These are phyloP conservation scores for Neodiprion pinetum DNA, from an alignment of 1,140 invertebrate species.

Conservation along the genomic window DNA sequence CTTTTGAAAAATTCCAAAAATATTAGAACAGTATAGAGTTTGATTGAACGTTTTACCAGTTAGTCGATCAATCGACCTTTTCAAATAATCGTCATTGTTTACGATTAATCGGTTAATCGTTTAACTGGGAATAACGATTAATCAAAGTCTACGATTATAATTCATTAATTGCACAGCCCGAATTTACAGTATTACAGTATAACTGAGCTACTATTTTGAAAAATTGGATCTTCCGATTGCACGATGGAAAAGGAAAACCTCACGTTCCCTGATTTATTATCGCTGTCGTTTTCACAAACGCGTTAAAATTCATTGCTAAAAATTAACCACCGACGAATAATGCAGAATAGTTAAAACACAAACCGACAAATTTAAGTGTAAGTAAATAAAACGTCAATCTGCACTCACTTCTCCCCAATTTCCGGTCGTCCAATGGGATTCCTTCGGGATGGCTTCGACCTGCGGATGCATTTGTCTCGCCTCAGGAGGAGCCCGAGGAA, in stretches of 20 bases:
- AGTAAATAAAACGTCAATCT: background rate
- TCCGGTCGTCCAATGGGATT: constrained; percentile 46
- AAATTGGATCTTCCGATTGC: background rate
- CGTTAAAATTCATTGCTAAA: background rate
- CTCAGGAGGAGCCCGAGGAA: constrained; percentile 33
- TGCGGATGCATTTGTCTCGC: constrained; percentile 46
- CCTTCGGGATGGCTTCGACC: constrained; percentile 33
- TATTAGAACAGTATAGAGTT: too few relatives aligned
- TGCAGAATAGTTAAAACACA: background rate
- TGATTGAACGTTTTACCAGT: too few relatives aligned
- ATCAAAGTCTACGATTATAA: too few relatives aligned
- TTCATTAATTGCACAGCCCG: too few relatives aligned
- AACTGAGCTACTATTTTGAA: too few relatives aligned
- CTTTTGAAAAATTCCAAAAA: too few relatives aligned
- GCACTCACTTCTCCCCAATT: constrained; percentile 47
- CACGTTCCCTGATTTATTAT: background rate
- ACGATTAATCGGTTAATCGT: too few relatives aligned
- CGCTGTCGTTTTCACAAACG: background rate
- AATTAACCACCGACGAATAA: background rate
- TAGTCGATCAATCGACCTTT: too few relatives aligned
- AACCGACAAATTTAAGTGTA: background rate
- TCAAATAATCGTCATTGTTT: too few relatives aligned
- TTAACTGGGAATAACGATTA: too few relatives aligned
- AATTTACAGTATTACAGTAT: too few relatives aligned
- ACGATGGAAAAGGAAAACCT: background rate